These are phyloP conservation scores for Drosophila tripunctata DNA, from an alignment of 2,888 invertebrate genomes.

Conservation along the genomic window DNA sequence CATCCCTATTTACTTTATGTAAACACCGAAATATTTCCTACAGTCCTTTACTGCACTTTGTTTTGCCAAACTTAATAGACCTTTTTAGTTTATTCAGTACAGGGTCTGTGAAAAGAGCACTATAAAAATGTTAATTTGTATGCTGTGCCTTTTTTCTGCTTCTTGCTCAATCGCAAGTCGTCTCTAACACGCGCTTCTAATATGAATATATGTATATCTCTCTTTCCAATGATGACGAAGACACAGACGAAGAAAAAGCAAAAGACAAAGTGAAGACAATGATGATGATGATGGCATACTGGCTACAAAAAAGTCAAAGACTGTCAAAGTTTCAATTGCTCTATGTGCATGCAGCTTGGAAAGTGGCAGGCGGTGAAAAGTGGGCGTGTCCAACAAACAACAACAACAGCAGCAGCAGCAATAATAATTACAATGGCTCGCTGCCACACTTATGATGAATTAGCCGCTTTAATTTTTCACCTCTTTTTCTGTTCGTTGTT, in stretches of 20 bases:
- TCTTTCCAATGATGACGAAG: slow-evolving; percentile 30
- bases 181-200: slow-evolving; percentile 74
- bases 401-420: slow-evolving; percentile 22
- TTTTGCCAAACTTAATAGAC: no score
- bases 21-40: no score
- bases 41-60: no score
- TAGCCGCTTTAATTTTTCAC: slow-evolving; percentile 46
- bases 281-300: slow-evolving; percentile 62
- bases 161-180: slow-evolving; percentile 57
- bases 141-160: slow-evolving; percentile 53
- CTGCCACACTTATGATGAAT: slow-evolving; percentile 77
- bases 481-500: slow-evolving; percentile 23
- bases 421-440: slow-evolving; percentile 41
- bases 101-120: slow-evolving; percentile 47
- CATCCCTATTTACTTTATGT: no score
- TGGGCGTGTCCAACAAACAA: slow-evolving; percentile 45
- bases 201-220: slow-evolving; percentile 44
- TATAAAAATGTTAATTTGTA: slow-evolving; percentile 69
- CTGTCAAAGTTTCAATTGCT: slow-evolving; percentile 67
- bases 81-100: no score
- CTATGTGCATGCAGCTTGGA: slow-evolving; percentile 30
- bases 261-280: neutral
- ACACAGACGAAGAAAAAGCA: slow-evolving; percentile 5
- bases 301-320: slow-evolving; percentile 34
- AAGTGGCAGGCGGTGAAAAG: slow-evolving; percentile 60